phyloP scores from a whole-genome alignment of 2,888 invertebrate genomes.

The Diarsia rubi region DNA sequence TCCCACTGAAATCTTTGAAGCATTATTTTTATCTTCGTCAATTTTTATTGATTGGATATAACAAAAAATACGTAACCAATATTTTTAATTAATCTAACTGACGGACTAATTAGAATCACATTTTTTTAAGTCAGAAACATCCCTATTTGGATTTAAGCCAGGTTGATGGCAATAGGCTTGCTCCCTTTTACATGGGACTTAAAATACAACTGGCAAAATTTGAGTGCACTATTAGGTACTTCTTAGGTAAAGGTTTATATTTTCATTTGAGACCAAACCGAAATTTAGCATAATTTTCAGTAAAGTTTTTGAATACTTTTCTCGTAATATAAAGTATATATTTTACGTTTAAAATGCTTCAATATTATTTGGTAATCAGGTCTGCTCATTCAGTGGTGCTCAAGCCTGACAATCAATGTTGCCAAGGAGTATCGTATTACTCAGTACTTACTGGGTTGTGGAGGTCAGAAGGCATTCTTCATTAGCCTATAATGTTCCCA shows the following conservation, averaged over 20 bases:
- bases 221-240: background rate
- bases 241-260: background rate
- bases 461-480: too few species aligned
- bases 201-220: background rate
- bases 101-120: too few species aligned
- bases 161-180: background rate
- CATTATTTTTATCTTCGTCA: too few species aligned
- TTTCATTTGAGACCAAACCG: background rate
- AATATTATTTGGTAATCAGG: slow-evolving; percentile 13
- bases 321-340: background rate
- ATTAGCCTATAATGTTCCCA: too few species aligned
- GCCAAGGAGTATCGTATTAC: too few species aligned
- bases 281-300: background rate
- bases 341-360: slow-evolving; percentile 19
- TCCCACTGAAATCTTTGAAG: too few species aligned
- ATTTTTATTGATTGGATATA: too few species aligned
- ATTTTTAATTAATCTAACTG: too few species aligned
- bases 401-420: too few species aligned
- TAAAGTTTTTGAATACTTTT: background rate
- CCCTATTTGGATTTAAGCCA: background rate
- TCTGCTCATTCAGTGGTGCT: background rate
- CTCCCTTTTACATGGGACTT: background rate
- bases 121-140: too few species aligned
- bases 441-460: too few species aligned
- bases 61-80: too few species aligned